These are phyloP conservation scores for Chaitophorus viminalis DNA, from an alignment of 2,888 invertebrate genomes.

Conservation along the genomic window DNA sequence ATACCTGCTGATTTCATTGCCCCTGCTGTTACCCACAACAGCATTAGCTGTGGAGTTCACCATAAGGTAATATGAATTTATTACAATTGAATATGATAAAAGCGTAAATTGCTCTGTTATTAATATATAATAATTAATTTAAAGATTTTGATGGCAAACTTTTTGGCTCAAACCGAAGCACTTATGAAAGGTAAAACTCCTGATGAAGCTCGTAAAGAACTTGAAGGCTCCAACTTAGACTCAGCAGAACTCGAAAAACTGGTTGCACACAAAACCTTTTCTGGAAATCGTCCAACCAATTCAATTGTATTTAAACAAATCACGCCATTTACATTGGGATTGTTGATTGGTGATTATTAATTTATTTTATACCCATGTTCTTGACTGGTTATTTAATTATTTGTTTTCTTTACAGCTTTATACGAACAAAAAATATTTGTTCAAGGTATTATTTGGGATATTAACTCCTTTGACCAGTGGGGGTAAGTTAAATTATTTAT, in stretches of 20 bases:
- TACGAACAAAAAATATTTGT: slow-evolving; percentile 99
- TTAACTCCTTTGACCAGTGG: slow-evolving; percentile 99
- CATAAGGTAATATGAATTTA: slow-evolving; percentile 74
- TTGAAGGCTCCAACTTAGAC: slow-evolving; percentile 81
- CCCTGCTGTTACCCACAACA: slow-evolving; percentile 88
- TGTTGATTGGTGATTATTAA: slow-evolving; percentile 79
- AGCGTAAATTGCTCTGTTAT: background rate
- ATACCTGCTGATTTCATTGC: slow-evolving; percentile 98
- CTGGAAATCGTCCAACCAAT: slow-evolving; percentile 97
- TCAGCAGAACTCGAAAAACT: slow-evolving; percentile 80
- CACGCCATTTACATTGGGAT: slow-evolving; percentile 92
- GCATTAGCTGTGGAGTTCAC: slow-evolving; percentile 80
- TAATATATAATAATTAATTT: slow-evolving; percentile 28
- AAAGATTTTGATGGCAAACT: slow-evolving; percentile 91
- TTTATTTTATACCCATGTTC: slow-evolving; percentile 49
- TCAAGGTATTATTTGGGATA: slow-evolving; percentile 98
- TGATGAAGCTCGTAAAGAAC: slow-evolving; percentile 80
- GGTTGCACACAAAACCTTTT: slow-evolving; percentile 95
- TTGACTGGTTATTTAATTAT: slow-evolving; percentile 35
- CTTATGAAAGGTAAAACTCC: slow-evolving; percentile 84
- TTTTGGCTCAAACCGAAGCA: slow-evolving; percentile 98
- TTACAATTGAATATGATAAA: background rate
- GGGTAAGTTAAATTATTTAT: slow-evolving; percentile 74
- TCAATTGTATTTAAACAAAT: slow-evolving; percentile 92
- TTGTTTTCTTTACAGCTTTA: slow-evolving; percentile 75